Base-by-base conservation (phyloP, 1,140 invertebrate species). In the Plutomurus gul region DNA sequence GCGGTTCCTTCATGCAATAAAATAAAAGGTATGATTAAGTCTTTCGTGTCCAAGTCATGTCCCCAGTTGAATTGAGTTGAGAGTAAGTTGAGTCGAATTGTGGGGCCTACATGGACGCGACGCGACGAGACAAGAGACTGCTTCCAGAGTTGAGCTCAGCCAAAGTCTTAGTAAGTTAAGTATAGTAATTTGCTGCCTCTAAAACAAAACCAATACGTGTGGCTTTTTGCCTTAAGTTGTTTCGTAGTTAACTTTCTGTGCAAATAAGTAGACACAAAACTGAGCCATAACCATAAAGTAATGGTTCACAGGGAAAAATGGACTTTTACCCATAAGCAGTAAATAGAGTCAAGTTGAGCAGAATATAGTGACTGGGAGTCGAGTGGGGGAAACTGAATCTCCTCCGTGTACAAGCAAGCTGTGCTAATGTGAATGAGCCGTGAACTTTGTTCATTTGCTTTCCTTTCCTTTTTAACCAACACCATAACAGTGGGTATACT, bases 1-100 rank as follows among this genome's bases (percentile, higher is more conserved):
- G 10, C n/a, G 39, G 39, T n/a, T 43, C 30, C 56, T 65, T 65
- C 56, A 65, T 65, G 56, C 56, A 65, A 65, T 65, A 65, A 65
- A 65, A 65, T 65, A 65, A 65, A 65, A 65, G 56, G 56, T 65
- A 65, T 65, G 56, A 65, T 65, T 65, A 65, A 65, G 56, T 65
- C 56, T 65, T 65, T 65, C 56, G 56, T 65, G 56, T 65, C 56
- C 56, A 65, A 36, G 30, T 65, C 30, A 16, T 65, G 56, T 65
- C 56, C 27, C 25, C n/a, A n/a, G n/a, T n/a, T n/a, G n/a, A n/a
- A n/a, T n/a, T n/a, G n/a, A n/a, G n/a, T n/a, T n/a, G n/a, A n/a
- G n/a, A n/a, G 56, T 10, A 43, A 43, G 2, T 51, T 18, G 47
- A 65, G 56, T 33, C n/a, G n/a, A n/a, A n/a, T n/a, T n/a, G n/a